phyloP scores from a whole-genome alignment of 2,888 invertebrate species.

The Caradrina clavipalpis region DNA sequence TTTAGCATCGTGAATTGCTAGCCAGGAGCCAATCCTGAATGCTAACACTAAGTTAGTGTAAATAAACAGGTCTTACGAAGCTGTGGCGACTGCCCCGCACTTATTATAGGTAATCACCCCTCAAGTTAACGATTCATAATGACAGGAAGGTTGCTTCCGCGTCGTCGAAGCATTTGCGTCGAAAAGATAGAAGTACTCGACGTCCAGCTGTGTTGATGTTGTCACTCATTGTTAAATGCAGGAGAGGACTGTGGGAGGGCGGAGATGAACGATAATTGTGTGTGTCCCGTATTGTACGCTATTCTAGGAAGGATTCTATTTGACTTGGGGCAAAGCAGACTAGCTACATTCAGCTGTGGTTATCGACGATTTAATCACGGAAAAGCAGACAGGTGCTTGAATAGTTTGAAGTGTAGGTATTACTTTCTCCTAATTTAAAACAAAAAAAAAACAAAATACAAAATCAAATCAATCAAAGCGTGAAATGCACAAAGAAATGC shows the following conservation, averaged over 20 bases:
- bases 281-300: conserved; percentile 36
- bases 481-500: background rate
- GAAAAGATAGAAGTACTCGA: conserved; percentile 58
- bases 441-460: background rate
- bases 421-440: conserved; percentile 9
- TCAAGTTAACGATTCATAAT: conserved; percentile 77
- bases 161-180: conserved; percentile 71
- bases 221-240: conserved; percentile 60
- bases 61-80: conserved; percentile 58
- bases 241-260: conserved; percentile 57
- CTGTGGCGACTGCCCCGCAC: conserved; percentile 58
- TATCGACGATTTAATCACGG: background rate
- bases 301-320: conserved; percentile 46
- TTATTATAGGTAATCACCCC: conserved; percentile 73
- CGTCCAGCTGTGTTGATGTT: conserved; percentile 52
- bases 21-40: conserved; percentile 53
- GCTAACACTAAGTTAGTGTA: conserved; percentile 56
- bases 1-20: conserved; percentile 55
- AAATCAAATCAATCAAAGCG: background rate
- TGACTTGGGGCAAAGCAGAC: conserved; percentile 23
- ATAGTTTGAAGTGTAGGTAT: background rate
- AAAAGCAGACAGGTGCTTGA: background rate
- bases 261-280: conserved; percentile 58
- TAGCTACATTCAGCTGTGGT: background rate
- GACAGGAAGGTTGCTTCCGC: conserved; percentile 81